Percentiles rank a stretch among this genome's conserved stretches.
Conservation (phyloP, 2,888 invertebrate genomes). For the Monoplex corrugatus region DNA sequence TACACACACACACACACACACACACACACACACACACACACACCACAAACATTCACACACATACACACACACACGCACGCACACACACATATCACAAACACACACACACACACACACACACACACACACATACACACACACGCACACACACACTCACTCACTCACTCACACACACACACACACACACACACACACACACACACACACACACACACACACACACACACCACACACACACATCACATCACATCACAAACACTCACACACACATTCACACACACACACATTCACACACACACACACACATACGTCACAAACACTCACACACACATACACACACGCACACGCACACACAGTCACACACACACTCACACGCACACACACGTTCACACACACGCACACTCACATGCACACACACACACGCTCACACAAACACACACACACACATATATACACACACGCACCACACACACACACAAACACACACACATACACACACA, state of each 20-base stretch:
- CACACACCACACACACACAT: neutral
- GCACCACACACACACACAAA: too few relatives aligned
- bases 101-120: neutral
- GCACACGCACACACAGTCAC: neutral
- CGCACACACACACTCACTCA: neutral
- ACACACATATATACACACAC: too few relatives aligned
- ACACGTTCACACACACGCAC: neutral
- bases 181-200: neutral
- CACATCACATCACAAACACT: too few relatives aligned
- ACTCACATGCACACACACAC: neutral
- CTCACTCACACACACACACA: neutral
- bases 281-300: too few relatives aligned
- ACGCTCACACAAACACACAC: too few relatives aligned
- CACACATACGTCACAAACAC: too few relatives aligned
- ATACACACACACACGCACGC: neutral
- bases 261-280: slow-evolving; percentile 19
- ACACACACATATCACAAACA: neutral
- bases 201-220: slow-evolving; percentile 19
- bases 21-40: neutral
- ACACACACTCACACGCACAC: neutral
- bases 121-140: neutral
- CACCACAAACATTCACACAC: neutral
- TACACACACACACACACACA: slow-evolving; percentile 3
- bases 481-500: too few relatives aligned
- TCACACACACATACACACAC: neutral